These are phyloP conservation scores for Lycopodina hypogea DNA, from an alignment of 37 sponge, comb jelly and placozoan species.

Conservation along the genomic window DNA sequence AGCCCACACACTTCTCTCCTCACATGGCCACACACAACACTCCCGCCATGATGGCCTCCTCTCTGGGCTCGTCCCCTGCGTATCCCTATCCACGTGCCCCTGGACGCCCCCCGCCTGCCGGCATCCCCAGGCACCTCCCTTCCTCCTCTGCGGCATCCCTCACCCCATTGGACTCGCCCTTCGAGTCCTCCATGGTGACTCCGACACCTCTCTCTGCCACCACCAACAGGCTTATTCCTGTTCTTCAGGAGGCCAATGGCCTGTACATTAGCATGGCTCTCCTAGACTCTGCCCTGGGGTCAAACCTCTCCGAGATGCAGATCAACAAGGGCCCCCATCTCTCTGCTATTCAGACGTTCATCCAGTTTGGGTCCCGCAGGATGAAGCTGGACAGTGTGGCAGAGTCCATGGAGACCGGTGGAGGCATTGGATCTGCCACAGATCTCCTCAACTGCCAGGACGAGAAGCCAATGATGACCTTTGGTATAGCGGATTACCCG, in stretches of 20 bases:
- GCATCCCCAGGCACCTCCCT: not conserved
- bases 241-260: conserved; percentile 67
- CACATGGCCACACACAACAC: conserved; percentile 11
- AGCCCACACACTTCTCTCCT: conserved; percentile 27
- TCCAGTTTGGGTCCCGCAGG: conserved; percentile 11
- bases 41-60: not conserved
- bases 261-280: conserved; percentile 61
- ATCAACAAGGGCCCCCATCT: conserved; percentile 32
- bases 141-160: conserved; percentile 19
- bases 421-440: not conserved
- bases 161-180: conserved; percentile 71
- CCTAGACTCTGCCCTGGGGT: conserved; percentile 54
- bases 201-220: conserved; percentile 60
- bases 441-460: conserved; percentile 35
- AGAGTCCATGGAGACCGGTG: conserved; percentile 1
- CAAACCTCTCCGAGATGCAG: conserved; percentile 36
- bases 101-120: not conserved
- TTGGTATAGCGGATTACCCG: conserved; percentile 58
- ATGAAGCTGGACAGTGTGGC: conserved; percentile 57
- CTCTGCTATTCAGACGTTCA: conserved; percentile 19
- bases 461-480: conserved; percentile 64
- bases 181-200: conserved; percentile 35
- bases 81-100: conserved; percentile 11
- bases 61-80: conserved; percentile 48
- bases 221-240: conserved; percentile 55